Evolutionary conservation across 23 tunicate genomes (phyloP), one percentile per base, ranked within the genome.

Genomic region (Phallusia fumigata): DNA sequence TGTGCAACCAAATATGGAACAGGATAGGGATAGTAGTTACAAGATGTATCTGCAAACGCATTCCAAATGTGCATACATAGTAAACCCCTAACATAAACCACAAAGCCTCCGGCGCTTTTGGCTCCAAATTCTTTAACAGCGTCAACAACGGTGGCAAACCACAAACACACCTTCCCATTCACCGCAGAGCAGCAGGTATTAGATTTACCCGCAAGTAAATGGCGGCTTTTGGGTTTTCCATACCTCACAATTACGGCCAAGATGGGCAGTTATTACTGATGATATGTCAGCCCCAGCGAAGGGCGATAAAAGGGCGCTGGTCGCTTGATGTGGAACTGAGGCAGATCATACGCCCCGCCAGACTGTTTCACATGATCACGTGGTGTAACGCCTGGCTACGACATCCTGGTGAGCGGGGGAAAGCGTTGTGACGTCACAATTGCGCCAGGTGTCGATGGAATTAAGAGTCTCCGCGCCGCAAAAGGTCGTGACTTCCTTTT

Each of bases 361-460:
- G 5, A 40, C 47, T n/a, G 47, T 10, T 40, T 40, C 47, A 58
- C 69, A 58, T 21, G 28, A 13, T 58, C 69, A 21, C 28, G 69
- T 58, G 18, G 58, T 51, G n/a, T 51, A 15, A 15, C 58, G 18
- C 58, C 18, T 51, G 58, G 18, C 18, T 51, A 13, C 18, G 69
- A 58, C 69, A 58, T 58, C 69, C 69, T 58, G 69, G 26, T 2
- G 69, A 22, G 28, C 69, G 16, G 1, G 69, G 69, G 69, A 24
- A 16, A 24, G 28, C 26, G 26, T 24, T 58, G 69, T 58, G 69
- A 58, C 69, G 69, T 58, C 69, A 58, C 28, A 58, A 58, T 58
- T 58, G 69, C 69, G 69, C 69, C 69, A 58, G 69, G 69, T 58
- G 69, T 58, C 28, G 69, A 58, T 58, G 69, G 69, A 58, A 58